Conservation (phyloP, 2,797 vertebrate species). For the Myiotriccus ornatus region DNA sequence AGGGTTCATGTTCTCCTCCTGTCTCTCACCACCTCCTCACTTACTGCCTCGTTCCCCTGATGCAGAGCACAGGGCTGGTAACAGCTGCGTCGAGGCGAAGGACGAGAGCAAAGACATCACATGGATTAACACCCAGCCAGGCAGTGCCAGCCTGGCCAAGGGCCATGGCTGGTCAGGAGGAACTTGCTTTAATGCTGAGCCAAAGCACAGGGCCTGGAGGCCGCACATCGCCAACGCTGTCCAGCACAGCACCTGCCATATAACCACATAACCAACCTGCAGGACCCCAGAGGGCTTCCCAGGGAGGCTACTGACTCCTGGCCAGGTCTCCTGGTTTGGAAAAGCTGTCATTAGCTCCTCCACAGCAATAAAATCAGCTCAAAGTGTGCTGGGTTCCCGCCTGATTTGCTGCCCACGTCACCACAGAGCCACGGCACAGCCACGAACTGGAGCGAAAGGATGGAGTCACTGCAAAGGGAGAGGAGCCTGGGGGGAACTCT, state of each 20-base stretch:
- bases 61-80: not conserved
- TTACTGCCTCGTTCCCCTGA: not conserved
- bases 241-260: not conserved
- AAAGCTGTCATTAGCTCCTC: not conserved
- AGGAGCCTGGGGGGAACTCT: not conserved
- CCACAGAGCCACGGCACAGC: not conserved
- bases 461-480: not conserved
- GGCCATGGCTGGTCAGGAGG: not conserved
- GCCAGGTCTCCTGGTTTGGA: not conserved
- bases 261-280: not conserved
- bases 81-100: fast-evolving
- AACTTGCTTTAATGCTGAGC: not conserved
- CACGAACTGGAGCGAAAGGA: not conserved
- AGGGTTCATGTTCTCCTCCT: fast-evolving
- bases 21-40: not conserved
- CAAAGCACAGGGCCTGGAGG: not conserved
- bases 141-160: not conserved
- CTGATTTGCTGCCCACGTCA: not conserved
- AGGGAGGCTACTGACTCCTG: not conserved
- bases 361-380: not conserved
- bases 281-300: not conserved
- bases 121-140: not conserved
- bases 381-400: not conserved
- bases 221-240: fast-evolving
- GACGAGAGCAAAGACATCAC: not conserved